These are phyloP conservation scores for Daktulosphaira vitifoliae DNA, from an alignment of 1,140 invertebrate species.

Conservation along the genomic window DNA sequence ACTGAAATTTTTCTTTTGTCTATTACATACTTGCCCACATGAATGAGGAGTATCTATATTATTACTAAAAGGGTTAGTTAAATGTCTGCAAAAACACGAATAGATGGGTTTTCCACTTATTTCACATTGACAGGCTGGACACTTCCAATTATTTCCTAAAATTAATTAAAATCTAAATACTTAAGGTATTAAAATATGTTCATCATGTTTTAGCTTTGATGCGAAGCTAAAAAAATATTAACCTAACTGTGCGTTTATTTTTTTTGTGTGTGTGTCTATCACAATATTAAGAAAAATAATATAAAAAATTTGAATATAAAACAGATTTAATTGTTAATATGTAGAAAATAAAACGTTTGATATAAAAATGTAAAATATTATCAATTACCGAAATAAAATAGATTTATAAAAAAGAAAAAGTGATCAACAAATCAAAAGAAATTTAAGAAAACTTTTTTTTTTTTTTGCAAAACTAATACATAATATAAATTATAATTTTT, in stretches of 20 bases:
- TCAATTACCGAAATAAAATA: too few relatives aligned
- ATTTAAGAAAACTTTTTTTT: too few relatives aligned
- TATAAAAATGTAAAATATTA: too few relatives aligned
- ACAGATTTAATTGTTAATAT: too few relatives aligned
- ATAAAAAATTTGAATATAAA: too few relatives aligned
- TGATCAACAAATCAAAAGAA: too few relatives aligned
- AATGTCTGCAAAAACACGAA: slow-evolving; percentile 68
- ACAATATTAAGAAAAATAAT: too few relatives aligned
- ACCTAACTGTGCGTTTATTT: slow-evolving; percentile 42
- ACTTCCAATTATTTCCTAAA: slow-evolving; percentile 62
- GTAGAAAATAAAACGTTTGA: too few relatives aligned
- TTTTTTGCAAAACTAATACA: too few relatives aligned
- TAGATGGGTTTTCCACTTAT: slow-evolving; percentile 58
- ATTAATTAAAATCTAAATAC: background rate
- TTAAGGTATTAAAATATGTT: background rate
- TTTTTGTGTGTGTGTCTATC: too few relatives aligned
- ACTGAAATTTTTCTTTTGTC: slow-evolving; percentile 46
- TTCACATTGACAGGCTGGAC: slow-evolving; percentile 76
- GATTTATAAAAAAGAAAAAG: too few relatives aligned
- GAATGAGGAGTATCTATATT: slow-evolving; percentile 71
- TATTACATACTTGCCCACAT: slow-evolving; percentile 76
- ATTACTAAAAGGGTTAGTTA: slow-evolving; percentile 42
- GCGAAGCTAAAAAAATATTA: slow-evolving; percentile 38
- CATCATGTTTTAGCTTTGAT: background rate
- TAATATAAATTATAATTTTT: too few relatives aligned